Evolutionary conservation across 2,113 vertebrate genomes (phyloP).

Genomic region (Ondatra zibethicus): DNA sequence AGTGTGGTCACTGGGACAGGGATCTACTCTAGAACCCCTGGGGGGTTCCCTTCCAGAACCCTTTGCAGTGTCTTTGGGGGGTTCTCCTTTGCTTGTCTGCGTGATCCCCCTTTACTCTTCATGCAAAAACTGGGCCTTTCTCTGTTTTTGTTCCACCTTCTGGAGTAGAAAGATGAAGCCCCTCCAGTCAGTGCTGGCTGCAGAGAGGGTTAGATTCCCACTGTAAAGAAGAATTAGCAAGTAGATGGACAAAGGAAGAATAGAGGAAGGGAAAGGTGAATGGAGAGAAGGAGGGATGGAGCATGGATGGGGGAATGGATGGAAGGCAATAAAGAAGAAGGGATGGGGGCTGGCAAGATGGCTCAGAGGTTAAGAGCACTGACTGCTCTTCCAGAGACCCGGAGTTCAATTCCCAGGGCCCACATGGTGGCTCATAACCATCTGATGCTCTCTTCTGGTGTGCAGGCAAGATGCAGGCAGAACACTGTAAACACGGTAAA

Average conservation of each 20-base stretch:
- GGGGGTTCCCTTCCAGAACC: neutral
- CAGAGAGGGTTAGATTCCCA: neutral
- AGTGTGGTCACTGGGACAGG: neutral
- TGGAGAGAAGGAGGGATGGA: neutral
- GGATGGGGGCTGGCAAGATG: no score
- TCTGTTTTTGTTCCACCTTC: accelerated
- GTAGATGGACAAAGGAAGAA: neutral
- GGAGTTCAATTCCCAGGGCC: no score
- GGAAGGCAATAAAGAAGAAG: neutral
- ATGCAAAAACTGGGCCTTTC: accelerated
- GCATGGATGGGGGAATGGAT: accelerated
- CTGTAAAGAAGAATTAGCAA: no score
- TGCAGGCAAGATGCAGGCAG: no score
- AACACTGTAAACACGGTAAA: no score
- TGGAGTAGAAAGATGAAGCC: neutral
- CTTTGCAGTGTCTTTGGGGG: no score
- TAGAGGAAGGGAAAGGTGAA: no score
- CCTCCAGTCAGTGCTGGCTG: no score
- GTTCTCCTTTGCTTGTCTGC: accelerated
- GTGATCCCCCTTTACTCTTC: neutral
- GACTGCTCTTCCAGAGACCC: no score
- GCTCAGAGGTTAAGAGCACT: no score
- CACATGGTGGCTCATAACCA: no score
- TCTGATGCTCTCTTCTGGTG: no score
- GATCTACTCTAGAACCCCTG: accelerated